Conservation (phyloP, 1,140 invertebrate species). For the Tetragnatha versicolor region DNA sequence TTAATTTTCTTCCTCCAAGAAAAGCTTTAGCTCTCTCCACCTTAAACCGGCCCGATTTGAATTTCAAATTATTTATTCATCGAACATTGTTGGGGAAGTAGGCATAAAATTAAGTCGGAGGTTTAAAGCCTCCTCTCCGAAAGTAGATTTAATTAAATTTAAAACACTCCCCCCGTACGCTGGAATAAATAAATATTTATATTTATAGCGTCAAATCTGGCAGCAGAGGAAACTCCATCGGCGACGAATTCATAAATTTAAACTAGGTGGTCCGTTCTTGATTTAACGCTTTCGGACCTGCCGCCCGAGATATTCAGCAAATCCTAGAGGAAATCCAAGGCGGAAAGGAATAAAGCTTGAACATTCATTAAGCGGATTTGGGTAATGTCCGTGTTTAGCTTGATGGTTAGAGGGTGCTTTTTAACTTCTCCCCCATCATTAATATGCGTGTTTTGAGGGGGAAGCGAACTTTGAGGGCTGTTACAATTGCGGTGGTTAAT, state of each 20-base stretch:
- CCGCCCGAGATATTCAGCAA: too few relatives aligned
- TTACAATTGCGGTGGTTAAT: too few relatives aligned
- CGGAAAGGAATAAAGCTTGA: constrained; percentile 23
- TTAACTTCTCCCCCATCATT: constrained; percentile 19
- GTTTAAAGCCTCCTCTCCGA: constrained; percentile 10
- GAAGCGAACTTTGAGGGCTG: too few relatives aligned
- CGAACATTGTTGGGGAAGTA: constrained; percentile 33
- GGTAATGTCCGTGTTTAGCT: constrained; percentile 27
- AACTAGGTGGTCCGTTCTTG: constrained; percentile 16
- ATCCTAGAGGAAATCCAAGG: too few relatives aligned
- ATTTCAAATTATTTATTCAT: constrained; percentile 50
- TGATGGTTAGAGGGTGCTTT: constrained; percentile 8
- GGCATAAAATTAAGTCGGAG: constrained; percentile 38
- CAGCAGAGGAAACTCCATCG: constrained; percentile 22
- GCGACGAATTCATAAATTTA: constrained; percentile 45
- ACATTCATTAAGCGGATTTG: constrained; percentile 29
- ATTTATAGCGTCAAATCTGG: constrained; percentile 38
- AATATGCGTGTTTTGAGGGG: too few relatives aligned
- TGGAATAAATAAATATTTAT: too few relatives aligned
- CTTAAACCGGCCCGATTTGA: constrained; percentile 45
- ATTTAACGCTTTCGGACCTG: too few relatives aligned
- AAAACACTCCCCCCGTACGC: too few relatives aligned
- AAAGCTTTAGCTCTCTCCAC: constrained; percentile 30
- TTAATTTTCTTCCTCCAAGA: constrained; percentile 50
- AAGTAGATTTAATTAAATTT: constrained; percentile 55